phyloP scores from a whole-genome alignment of 2,113 vertebrate species.

The Henicopernis longicauda region DNA sequence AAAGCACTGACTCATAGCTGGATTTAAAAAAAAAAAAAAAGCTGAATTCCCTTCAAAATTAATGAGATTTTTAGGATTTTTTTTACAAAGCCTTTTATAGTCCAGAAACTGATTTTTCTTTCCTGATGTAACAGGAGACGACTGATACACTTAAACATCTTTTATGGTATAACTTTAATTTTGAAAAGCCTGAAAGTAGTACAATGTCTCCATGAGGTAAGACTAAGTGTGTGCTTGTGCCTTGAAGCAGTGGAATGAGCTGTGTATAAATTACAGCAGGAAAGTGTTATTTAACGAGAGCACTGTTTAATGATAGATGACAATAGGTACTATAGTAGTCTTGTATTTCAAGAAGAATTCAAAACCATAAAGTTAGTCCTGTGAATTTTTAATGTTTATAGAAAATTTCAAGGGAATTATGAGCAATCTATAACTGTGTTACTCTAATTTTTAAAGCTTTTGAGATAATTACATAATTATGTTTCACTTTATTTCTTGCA shows the following conservation, averaged over 20 bases:
- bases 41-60: background rate
- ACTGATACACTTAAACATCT: background rate
- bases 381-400: constrained; percentile 26
- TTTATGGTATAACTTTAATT: background rate
- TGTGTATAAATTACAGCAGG: background rate
- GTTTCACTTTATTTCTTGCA: background rate
- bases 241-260: background rate
- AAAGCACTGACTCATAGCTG: constrained; percentile 21
- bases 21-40: background rate
- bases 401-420: background rate
- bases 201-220: background rate
- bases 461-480: background rate
- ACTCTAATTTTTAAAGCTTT: background rate
- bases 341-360: constrained; percentile 11
- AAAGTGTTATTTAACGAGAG: background rate
- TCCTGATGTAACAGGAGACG: background rate
- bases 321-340: background rate
- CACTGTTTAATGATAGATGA: background rate
- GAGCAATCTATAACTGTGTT: background rate
- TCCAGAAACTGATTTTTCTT: background rate
- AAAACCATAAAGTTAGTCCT: background rate
- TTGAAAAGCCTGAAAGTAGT: background rate
- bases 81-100: background rate
- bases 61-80: background rate
- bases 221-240: background rate